Evolutionary conservation across 2,888 invertebrate genomes (phyloP), one percentile per base, ranked within the genome.

Genomic region (Melanchra persicariae): DNA sequence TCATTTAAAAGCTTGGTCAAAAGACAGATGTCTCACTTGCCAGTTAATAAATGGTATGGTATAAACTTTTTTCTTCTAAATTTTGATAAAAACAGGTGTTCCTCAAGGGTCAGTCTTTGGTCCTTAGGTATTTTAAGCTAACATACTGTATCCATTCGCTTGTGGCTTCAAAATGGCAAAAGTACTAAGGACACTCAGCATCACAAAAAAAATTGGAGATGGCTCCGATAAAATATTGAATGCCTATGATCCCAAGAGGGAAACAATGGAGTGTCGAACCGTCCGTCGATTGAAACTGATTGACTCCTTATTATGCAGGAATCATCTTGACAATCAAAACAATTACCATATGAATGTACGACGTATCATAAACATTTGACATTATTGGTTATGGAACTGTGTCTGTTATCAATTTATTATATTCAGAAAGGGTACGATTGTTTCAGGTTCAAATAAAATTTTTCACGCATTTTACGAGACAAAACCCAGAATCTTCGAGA

Each of bases 401-500:
- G n/a, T 45, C 19, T 65, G 55, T 26, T 62, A 59, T 30, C 6
- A 4, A 30, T 30, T n/a, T n/a, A 34, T 45, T 63, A 60, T 30
- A 60, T 49, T 54, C 9, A 19, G 55, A 60, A 72, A 66, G 49
- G 68, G 67, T 60, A 55, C 15, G 51, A 68, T 72, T 62, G 65
- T 68, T 69, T 57, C 43, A 61, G 59, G 40, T 59, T 37, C 47
- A 45, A 62, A 64, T 59, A 73, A 34, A 12, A 54, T 58, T 63
- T 70, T 67, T 72, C 61, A 70, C 26, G 19, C 22, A 45, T 69
- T 74, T 74, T 51, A 76, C 51, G 60, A 83, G 66, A 79, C 57
- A 74, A 82, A 78, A 74, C 57, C 57, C 74, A 85, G 72, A 77
- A 81, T 79, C 66, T 58, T 72, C 69, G 52, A 73, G 77, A 79